Percentiles rank a stretch among this genome's conserved stretches.
These are phyloP conservation scores for Cephonodes hylas DNA, from an alignment of 2,888 invertebrate species.

Conservation along the genomic window DNA sequence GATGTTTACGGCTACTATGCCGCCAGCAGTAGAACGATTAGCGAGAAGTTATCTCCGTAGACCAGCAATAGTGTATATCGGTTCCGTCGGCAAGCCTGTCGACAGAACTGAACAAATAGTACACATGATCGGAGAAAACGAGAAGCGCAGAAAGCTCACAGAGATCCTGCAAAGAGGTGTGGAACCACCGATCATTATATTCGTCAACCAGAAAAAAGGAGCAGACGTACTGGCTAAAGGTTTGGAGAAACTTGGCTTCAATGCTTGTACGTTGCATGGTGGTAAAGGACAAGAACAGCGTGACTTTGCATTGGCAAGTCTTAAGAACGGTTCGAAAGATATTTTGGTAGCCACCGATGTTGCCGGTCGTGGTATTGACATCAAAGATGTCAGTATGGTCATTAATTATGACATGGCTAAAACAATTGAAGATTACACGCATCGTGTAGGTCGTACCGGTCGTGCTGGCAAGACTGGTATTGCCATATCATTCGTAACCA, in stretches of 20 bases:
- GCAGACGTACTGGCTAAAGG: slow-evolving; percentile 98
- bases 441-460: slow-evolving; percentile 99
- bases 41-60: slow-evolving; percentile 96
- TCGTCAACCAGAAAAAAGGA: slow-evolving; percentile 99
- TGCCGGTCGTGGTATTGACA: slow-evolving; percentile 99
- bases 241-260: slow-evolving; percentile 97
- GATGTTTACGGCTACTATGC: slow-evolving; percentile 99
- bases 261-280: slow-evolving; percentile 98
- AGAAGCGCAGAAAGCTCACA: slow-evolving; percentile 97
- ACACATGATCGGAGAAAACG: slow-evolving; percentile 96
- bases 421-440: slow-evolving; percentile 97
- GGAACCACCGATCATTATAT: slow-evolving; percentile 99
- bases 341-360: slow-evolving; percentile 99
- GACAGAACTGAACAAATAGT: slow-evolving; percentile 99
- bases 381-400: slow-evolving; percentile 99
- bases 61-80: slow-evolving; percentile 98
- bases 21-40: slow-evolving; percentile 97
- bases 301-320: slow-evolving; percentile 97
- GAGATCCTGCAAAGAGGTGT: slow-evolving; percentile 93
- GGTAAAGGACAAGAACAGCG: slow-evolving; percentile 99
- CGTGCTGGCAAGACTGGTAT: slow-evolving; percentile 99
- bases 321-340: slow-evolving; percentile 97
- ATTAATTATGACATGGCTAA: slow-evolving; percentile 99
- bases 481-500: slow-evolving; percentile 97
- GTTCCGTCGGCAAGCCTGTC: slow-evolving; percentile 97